A percentile compares a stretch with the other conserved stretches of the same genome.
Evolutionary conservation across 1,140 invertebrate species (phyloP).

Genomic region (Calephelis virginiensis): DNA sequence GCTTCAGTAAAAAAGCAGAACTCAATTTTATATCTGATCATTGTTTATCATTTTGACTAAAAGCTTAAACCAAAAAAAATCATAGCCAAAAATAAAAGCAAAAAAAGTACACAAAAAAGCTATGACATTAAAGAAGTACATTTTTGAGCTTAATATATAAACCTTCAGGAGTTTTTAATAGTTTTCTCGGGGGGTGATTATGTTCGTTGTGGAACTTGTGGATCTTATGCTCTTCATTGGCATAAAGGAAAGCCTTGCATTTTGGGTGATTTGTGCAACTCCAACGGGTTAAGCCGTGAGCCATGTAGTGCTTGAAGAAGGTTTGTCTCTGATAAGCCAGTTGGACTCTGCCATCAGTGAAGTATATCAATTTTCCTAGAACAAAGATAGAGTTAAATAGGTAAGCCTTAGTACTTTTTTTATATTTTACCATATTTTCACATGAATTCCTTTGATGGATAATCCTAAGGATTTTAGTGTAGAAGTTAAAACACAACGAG

Average conservation of each 20-base stretch:
- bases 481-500: no score
- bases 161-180: slow-evolving; percentile 6
- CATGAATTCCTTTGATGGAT: no score
- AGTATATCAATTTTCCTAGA: slow-evolving; percentile 6
- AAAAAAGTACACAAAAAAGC: no score
- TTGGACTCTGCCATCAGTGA: slow-evolving; percentile 7
- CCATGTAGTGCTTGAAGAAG: slow-evolving; percentile 3
- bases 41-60: no score
- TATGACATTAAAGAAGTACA: background rate
- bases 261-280: slow-evolving; percentile 3
- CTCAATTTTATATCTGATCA: no score
- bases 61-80: no score
- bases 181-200: slow-evolving; percentile 17
- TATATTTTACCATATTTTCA: no score
- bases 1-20: no score
- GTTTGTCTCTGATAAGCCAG: background rate
- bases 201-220: slow-evolving; percentile 15
- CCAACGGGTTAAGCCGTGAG: background rate
- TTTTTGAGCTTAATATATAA: slow-evolving; percentile 10
- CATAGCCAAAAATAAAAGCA: no score
- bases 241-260: slow-evolving; percentile 1
- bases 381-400: background rate
- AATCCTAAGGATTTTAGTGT: no score
- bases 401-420: no score
- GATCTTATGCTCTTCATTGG: slow-evolving; percentile 1